Base-by-base conservation (phyloP, 1,140 invertebrate genomes). In the Pseudoatta argentina region DNA sequence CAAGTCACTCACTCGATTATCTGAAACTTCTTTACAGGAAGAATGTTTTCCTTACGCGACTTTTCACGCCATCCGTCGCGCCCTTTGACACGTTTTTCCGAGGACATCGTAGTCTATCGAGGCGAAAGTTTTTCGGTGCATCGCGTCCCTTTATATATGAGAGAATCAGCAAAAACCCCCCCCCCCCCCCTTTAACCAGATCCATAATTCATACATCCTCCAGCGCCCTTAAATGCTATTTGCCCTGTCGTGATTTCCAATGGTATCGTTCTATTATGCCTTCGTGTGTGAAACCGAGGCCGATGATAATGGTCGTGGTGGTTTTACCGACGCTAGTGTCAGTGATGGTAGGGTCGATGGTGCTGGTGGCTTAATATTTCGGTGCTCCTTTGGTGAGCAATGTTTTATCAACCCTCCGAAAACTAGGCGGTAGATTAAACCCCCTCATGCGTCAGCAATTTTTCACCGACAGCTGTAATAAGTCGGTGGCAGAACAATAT, bases 161-260 rank as follows among this genome's bases (percentile, higher is more conserved):
- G 88, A 92, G 88, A 92, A 92, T 92, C 89, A 91, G 89, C 90
- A 93, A 91, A 92, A 92, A 87, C 85, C 86, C 72, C 48, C 87
- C 39, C 85, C 86, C 72, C 48, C 87, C 39, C 48, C 82, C 27
- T 63, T 34, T 30, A 73, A 73, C 79, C 39, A 66, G 81, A 91
- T 93, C 92, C 89, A 91, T 92, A 92, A 91, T 93, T 92, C 91
- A 92, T 94, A 92, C 86, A 89, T 88, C 88, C 89, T 91, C 87
- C 88, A 91, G 69, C 88, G 85, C 78, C 86, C 91, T 91, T 90
- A 91, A 93, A 92, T 88, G 91, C 85, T 88, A 87, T 86, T 79
- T 86, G 73, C 75, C 82, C 82, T 69, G 83, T 69, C 64, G 64
- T 86, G 71, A 89, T 87, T 92, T 88, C 89, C 91, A 90, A 91